Evolutionary conservation across 1,140 invertebrate species (phyloP).

Genomic region (Limonius californicus): DNA sequence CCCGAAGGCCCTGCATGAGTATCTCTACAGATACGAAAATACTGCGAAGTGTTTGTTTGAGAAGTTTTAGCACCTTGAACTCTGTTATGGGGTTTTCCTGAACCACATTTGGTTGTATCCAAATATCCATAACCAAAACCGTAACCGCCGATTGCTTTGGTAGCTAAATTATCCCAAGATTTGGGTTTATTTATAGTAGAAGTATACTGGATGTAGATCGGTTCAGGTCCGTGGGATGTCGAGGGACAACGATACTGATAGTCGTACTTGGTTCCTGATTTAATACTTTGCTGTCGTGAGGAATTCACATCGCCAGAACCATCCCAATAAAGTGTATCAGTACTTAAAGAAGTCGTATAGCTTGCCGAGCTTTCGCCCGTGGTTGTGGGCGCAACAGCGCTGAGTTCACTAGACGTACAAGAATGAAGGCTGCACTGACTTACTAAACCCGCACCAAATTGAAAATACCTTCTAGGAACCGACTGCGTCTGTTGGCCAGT

Average conservation of each 20-base stretch:
- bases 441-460: conserved; percentile 59
- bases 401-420: conserved; percentile 71
- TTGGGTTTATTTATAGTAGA: conserved; percentile 75
- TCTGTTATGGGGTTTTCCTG: conserved; percentile 27
- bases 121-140: conserved; percentile 80
- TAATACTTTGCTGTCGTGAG: conserved; percentile 44
- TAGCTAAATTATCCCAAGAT: conserved; percentile 79
- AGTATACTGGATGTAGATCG: conserved; percentile 55
- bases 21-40: conserved; percentile 32
- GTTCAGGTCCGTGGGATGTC: conserved; percentile 44
- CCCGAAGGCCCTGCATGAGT: conserved; percentile 23
- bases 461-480: conserved; percentile 47
- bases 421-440: conserved; percentile 79
- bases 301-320: conserved; percentile 49
- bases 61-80: conserved; percentile 19
- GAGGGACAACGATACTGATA: conserved; percentile 30
- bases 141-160: conserved; percentile 76
- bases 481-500: conserved; percentile 27
- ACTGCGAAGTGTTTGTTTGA: conserved; percentile 31
- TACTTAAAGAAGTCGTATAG: conserved; percentile 78
- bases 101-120: conserved; percentile 53
- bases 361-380: conserved; percentile 67
- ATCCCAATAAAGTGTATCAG: conserved; percentile 81
- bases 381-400: conserved; percentile 51
- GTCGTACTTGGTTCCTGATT: conserved; percentile 45